Percentiles rank a stretch among this genome's conserved stretches.
These are phyloP conservation scores for Drosophila neotestacea DNA, from an alignment of 2,888 invertebrate genomes.

Conservation along the genomic window DNA sequence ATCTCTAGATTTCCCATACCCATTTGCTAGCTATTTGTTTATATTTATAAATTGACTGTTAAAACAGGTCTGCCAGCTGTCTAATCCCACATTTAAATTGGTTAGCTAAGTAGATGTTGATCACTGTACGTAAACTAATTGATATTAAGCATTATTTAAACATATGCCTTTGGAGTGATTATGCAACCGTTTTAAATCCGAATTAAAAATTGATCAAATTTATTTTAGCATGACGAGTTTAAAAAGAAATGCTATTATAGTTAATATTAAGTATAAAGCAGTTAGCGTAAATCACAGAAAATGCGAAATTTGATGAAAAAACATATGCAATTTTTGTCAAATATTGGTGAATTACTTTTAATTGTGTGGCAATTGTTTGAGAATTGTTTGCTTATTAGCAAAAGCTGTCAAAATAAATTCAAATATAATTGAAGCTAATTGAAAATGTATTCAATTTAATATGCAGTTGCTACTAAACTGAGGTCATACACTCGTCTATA, in stretches of 20 bases:
- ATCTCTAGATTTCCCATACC: no score
- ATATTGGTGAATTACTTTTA: background rate
- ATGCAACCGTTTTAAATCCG: constrained; percentile 3
- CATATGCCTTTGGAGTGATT: constrained; percentile 15
- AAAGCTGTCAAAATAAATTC: constrained; percentile 7
- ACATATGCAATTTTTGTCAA: background rate
- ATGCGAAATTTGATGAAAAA: background rate
- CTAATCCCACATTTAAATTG: background rate
- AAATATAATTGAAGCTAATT: constrained; percentile 2
- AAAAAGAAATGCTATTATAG: background rate
- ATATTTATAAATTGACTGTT: background rate
- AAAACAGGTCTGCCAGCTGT: background rate
- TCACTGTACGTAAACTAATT: constrained; percentile 24
- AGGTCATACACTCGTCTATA: background rate
- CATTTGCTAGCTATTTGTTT: background rate
- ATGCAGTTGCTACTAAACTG: background rate
- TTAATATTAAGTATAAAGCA: background rate
- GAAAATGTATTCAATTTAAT: constrained; percentile 5
- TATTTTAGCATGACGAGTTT: background rate
- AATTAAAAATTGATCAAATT: background rate
- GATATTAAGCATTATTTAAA: constrained; percentile 21
- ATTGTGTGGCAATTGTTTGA: constrained; percentile 6
- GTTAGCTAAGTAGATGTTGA: background rate
- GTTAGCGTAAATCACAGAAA: background rate
- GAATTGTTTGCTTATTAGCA: background rate